Evolutionary conservation across 2,113 vertebrate genomes (phyloP).

Genomic region (Zosterops pallidus): DNA sequence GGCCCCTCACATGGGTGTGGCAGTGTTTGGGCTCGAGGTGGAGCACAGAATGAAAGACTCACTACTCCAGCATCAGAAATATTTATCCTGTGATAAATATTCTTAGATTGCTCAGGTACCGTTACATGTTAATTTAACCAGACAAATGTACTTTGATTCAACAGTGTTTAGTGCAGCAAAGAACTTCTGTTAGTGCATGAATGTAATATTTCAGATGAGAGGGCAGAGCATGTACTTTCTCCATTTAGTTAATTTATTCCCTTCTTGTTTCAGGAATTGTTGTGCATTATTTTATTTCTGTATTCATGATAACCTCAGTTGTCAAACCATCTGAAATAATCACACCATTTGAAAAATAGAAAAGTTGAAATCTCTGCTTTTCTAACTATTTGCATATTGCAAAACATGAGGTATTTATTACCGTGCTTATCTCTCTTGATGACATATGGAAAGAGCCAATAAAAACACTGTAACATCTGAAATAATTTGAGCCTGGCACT

Average conservation of each 20-base stretch:
- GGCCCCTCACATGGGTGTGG: rapidly evolving
- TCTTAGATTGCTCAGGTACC: background rate
- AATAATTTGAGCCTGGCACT: slow-evolving; percentile 30
- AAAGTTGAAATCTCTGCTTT: background rate
- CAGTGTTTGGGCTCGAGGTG: background rate
- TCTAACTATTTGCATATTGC: background rate
- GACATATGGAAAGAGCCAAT: slow-evolving; percentile 6
- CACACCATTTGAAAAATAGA: background rate
- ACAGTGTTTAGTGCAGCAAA: background rate
- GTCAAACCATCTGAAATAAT: background rate
- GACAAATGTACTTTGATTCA: background rate
- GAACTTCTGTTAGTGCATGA: background rate
- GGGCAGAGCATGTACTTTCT: background rate
- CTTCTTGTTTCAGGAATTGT: background rate
- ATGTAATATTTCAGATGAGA: background rate
- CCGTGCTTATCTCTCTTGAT: background rate
- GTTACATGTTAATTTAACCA: background rate
- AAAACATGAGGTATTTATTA: background rate
- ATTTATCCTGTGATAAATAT: background rate
- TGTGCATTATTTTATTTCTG: background rate
- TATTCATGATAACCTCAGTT: background rate
- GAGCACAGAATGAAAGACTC: background rate
- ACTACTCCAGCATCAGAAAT: background rate
- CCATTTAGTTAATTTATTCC: background rate
- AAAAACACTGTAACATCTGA: slow-evolving; percentile 49